Evolutionary conservation across 2,888 invertebrate species (phyloP).

Genomic region (Boloria euphrosyne): DNA sequence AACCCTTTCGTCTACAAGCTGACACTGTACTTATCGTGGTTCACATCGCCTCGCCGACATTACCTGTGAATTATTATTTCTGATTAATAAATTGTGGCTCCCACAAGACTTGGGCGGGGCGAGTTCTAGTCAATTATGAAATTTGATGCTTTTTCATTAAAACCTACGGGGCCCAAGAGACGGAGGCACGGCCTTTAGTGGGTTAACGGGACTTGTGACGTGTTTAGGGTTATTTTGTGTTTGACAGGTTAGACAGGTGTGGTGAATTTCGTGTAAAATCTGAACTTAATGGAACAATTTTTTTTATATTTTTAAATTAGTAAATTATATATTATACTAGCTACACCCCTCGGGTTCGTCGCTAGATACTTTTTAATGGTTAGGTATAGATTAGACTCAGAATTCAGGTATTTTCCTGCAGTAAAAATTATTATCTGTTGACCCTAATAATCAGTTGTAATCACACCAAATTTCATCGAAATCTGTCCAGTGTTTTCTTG

Average conservation of each 20-base stretch:
- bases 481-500: too few species aligned
- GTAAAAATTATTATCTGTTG: too few species aligned
- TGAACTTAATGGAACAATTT: background rate
- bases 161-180: conserved; percentile 63
- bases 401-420: too few species aligned
- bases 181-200: conserved; percentile 52
- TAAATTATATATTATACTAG: background rate
- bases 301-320: background rate
- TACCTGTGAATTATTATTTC: conserved; percentile 82
- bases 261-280: conserved; percentile 11
- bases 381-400: too few species aligned
- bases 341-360: background rate
- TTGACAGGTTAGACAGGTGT: conserved; percentile 37
- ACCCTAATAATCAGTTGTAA: too few species aligned
- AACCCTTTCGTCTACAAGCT: conserved; percentile 62
- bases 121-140: conserved; percentile 72
- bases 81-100: conserved; percentile 81
- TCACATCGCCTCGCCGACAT: conserved; percentile 60
- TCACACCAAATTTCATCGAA: too few species aligned
- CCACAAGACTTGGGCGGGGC: conserved; percentile 61
- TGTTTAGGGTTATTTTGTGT: conserved; percentile 41
- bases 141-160: conserved; percentile 80
- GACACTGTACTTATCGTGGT: conserved; percentile 56
- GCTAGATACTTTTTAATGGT: too few species aligned
- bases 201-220: conserved; percentile 57